Base-by-base conservation (phyloP, 1,140 invertebrate species). In the Bombus confusus region DNA sequence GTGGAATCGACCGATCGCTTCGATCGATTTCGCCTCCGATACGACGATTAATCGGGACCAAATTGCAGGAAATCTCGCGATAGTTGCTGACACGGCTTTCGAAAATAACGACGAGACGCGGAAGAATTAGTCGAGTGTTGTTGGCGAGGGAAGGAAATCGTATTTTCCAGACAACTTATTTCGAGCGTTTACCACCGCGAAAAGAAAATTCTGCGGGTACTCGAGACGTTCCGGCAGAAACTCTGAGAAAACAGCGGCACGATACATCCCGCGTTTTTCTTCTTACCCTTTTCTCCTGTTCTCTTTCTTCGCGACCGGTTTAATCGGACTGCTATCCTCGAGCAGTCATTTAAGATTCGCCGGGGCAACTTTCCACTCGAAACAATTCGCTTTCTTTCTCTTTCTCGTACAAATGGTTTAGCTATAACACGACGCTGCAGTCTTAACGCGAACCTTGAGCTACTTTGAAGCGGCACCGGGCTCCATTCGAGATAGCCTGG, bases 401-500 rank as follows among this genome's bases (percentile, higher is more conserved):
- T 22, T 18, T n/a, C 13, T 15, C 12, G 52, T n/a, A 57, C 62
- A 81, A 81, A 81, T 28, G 37, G 25, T 73, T 43, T 28, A 43
- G 25, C n/a, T 73, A 43, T 22, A 43, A n/a, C 13, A 5, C n/a
- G 31, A 31, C n/a, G 39, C 52, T 31, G 52, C 37, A 13, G n/a
- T 81, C 69, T 74, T 73, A 74, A 80, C 22, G 28, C 34, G 69
- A 81, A 74, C 52, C 80, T 81, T 81, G 80, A 81, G 69, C 68
- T 80, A 81, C 52, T 74, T 80, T 66, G 66, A 64, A 41, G 25
- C n/a, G 39, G 31, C 39, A n/a, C n/a, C 34, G 12, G 25, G 68
- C 37, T 74, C 43, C 12, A 57, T 81, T 81, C 43, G n/a, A n/a
- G n/a, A n/a, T n/a, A n/a, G n/a, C n/a, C 28, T 9, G 59, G 25